phyloP scores from a whole-genome alignment of 2,113 vertebrate genomes.

The Lethenteron camtschaticum region DNA sequence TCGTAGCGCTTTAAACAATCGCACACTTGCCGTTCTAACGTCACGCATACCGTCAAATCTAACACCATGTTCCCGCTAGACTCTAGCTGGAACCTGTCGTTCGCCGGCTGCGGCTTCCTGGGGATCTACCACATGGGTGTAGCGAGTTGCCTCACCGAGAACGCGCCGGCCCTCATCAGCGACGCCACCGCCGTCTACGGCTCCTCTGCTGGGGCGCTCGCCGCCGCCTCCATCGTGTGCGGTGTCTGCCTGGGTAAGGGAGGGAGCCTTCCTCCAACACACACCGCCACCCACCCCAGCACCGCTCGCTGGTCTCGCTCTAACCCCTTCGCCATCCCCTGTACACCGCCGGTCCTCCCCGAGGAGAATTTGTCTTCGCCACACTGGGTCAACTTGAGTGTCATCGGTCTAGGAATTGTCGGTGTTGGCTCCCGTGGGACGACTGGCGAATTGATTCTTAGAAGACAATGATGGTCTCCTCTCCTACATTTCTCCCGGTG shows the following conservation, averaged over 20 bases:
- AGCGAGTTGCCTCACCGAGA: constrained; percentile 64
- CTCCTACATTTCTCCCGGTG: too few relatives aligned
- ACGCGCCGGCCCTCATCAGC: constrained; percentile 60
- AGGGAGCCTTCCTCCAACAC: not conserved
- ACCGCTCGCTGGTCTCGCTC: not conserved
- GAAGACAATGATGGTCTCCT: too few relatives aligned
- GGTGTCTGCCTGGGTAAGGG: constrained; percentile 49
- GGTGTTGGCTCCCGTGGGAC: too few relatives aligned
- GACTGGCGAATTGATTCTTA: too few relatives aligned
- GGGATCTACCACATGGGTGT: constrained; percentile 87
- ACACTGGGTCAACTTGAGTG: too few relatives aligned
- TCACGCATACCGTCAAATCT: too few relatives aligned
- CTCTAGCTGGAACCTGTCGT: constrained; percentile 76
- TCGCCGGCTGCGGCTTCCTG: constrained; percentile 83
- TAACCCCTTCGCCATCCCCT: too few relatives aligned
- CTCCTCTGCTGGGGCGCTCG: constrained; percentile 71
- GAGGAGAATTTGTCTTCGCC: too few relatives aligned
- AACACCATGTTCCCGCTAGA: constrained; percentile 50
- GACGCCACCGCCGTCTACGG: constrained; percentile 71
- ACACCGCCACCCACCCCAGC: not conserved
- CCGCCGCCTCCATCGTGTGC: constrained; percentile 52
- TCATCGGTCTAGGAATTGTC: too few relatives aligned
- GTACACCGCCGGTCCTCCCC: too few relatives aligned
- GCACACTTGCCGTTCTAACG: too few relatives aligned
- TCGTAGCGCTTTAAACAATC: too few relatives aligned